Evolutionary conservation across 2,888 invertebrate species (phyloP).

Genomic region (Phengaris alcon): DNA sequence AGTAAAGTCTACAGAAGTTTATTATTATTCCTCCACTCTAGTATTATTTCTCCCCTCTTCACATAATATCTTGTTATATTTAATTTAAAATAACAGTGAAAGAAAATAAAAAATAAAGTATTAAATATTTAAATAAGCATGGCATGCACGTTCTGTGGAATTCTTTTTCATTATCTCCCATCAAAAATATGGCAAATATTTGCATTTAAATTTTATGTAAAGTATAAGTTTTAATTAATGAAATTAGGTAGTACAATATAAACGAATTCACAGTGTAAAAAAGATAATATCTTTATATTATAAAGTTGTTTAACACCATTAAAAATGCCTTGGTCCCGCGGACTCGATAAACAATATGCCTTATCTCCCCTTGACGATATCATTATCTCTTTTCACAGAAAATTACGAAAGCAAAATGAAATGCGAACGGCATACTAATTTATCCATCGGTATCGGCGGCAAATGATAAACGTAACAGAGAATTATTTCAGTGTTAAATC

Average conservation of each 20-base stretch:
- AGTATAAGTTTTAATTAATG: slow-evolving; percentile 5
- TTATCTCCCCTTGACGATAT: slow-evolving; percentile 74
- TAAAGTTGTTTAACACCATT: slow-evolving; percentile 52
- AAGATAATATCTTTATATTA: slow-evolving; percentile 38
- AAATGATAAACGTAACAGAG: slow-evolving; percentile 54
- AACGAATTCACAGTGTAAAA: slow-evolving; percentile 10
- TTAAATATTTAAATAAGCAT: not conserved
- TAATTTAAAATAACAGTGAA: too few species aligned
- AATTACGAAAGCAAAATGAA: slow-evolving; percentile 67
- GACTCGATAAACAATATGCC: slow-evolving; percentile 68
- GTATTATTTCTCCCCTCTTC: too few species aligned
- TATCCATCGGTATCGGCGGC: slow-evolving; percentile 56
- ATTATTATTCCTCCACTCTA: too few species aligned
- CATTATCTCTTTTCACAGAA: slow-evolving; percentile 75
- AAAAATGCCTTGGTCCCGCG: slow-evolving; percentile 56
- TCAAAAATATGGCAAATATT: not conserved
- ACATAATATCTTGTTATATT: too few species aligned
- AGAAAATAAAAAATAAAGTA: not conserved
- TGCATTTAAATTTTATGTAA: slow-evolving; percentile 21
- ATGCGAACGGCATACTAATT: slow-evolving; percentile 72
- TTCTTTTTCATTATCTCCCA: not conserved
- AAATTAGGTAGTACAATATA: slow-evolving; percentile 1
- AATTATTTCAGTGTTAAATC: slow-evolving; percentile 66
- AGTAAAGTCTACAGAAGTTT: too few species aligned
- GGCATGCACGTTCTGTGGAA: not conserved